Base-by-base conservation (phyloP, 2,113 vertebrate genomes). In the Alaudala cheleensis region DNA sequence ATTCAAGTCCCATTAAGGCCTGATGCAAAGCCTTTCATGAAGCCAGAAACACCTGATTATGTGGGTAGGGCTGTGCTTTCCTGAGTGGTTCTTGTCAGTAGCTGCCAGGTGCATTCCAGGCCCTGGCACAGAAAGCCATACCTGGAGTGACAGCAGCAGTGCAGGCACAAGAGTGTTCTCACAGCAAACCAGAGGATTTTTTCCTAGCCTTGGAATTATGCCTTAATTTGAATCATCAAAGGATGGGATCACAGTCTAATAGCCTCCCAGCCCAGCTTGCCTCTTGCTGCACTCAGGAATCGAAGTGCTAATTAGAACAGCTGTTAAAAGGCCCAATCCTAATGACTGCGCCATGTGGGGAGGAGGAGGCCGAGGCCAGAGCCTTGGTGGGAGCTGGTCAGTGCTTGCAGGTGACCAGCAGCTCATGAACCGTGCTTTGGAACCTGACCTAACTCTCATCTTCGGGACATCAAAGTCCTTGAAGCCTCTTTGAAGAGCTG, bases 381-480 rank as follows among this genome's bases (percentile, higher is more conserved):
- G 83, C 78, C 42, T 54, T 9, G 56, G 67, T 67, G 69, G 74
- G n/a, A 34, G 56, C 71, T 54, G 77, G 60, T 69, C 88, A 84
- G 83, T 0, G 3, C 39, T 51, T 45, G 34, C 76, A 76, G 92
- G 61, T 96, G 95, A 93, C 88, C 93, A 73, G 58, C 58, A 79
- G 64, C 34, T 9, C 74, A n/a, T 7, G 66, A 87, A 17, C 81
- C 0, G 0, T 0, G 2, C 50, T 6, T 80, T 92, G 93, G 93
- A 94, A 50, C 74, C 62, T 37, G 62, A 37, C 91, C 91, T 76
- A 4, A 47, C 81, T 89, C 49, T 70, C 19, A 1, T 65, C 5
- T 78, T 90, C 4, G 7, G 90, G 54, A 95, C 93, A 95, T 96
- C 93, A 95, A 96, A 96, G 95, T 84, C 67, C 69, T 86, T 16